Evolutionary conservation across 2,113 vertebrate species (phyloP).

Genomic region (Azemiops feae): DNA sequence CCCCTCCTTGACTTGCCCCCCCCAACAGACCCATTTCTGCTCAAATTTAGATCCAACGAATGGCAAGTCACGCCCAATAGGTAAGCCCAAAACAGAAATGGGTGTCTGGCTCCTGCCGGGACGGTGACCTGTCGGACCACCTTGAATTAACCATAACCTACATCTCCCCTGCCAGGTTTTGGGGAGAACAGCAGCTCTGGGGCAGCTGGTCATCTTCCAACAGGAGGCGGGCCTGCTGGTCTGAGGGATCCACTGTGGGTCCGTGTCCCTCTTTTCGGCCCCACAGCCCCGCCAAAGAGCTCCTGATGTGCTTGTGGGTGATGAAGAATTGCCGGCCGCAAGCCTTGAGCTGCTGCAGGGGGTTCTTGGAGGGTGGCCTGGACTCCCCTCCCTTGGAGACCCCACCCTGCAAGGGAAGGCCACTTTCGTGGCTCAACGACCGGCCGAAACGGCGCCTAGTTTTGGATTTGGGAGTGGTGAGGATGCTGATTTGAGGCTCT

Average conservation of each 20-base stretch:
- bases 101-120: fast-evolving
- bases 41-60: not conserved
- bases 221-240: not conserved
- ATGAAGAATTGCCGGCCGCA: conserved; percentile 16
- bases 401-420: not conserved
- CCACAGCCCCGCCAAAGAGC: not conserved
- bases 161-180: not conserved
- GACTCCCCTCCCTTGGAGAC: fast-evolving
- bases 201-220: too few relatives aligned
- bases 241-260: fast-evolving
- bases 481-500: fast-evolving
- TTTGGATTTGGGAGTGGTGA: not conserved
- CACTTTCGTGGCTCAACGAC: conserved; percentile 42
- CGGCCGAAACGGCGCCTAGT: conserved; percentile 23
- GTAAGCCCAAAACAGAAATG: not conserved
- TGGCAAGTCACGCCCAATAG: too few relatives aligned
- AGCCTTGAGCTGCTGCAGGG: conserved; percentile 8
- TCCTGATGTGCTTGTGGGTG: conserved; percentile 17
- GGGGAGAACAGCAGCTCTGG: too few relatives aligned
- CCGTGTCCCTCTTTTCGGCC: not conserved
- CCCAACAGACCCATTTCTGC: too few relatives aligned
- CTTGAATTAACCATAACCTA: not conserved
- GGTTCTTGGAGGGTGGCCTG: not conserved
- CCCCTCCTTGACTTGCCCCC: too few relatives aligned
- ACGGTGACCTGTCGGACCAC: not conserved